Conservation (phyloP, 1,140 invertebrate species). For the Heliconius himera region DNA sequence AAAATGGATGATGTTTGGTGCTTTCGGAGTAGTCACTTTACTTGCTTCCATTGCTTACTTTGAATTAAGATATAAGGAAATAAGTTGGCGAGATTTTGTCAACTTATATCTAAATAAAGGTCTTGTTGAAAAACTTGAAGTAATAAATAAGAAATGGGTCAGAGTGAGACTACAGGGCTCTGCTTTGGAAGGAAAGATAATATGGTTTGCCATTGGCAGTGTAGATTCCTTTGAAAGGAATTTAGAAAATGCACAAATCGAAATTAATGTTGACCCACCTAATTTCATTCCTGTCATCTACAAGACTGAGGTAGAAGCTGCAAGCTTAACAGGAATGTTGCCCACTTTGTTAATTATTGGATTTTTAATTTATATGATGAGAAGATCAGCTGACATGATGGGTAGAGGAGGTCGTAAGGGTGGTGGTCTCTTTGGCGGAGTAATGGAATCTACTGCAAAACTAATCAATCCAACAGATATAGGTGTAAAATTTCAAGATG, state of each 20-base stretch:
- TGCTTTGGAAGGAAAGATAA: conserved; percentile 86
- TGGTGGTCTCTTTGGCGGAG: conserved; percentile 95
- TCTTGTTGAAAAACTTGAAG: conserved; percentile 97
- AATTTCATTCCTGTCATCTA: conserved; percentile 98
- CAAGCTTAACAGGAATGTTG: conserved; percentile 85
- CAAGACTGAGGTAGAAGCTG: conserved; percentile 95
- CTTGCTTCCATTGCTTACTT: conserved; percentile 86
- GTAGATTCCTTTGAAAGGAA: conserved; percentile 99
- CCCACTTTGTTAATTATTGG: conserved; percentile 89
- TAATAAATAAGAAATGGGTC: conserved; percentile 99
- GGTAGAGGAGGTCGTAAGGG: conserved; percentile 88
- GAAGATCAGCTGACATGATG: conserved; percentile 92
- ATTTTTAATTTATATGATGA: conserved; percentile 93
- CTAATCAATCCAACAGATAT: conserved; percentile 98
- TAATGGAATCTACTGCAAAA: conserved; percentile 98
- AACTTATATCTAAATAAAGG: conserved; percentile 93
- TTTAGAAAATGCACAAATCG: conserved; percentile 97
- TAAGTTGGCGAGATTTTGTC: conserved; percentile 99
- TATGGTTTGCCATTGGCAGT: conserved; percentile 99
- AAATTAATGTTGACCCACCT: conserved; percentile 94
- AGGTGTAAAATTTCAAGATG: conserved; percentile 98
- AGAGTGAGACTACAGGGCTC: conserved; percentile 90
- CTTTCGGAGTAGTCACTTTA: conserved; percentile 84
- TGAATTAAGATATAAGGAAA: conserved; percentile 93
- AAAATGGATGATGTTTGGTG: conserved; percentile 87